Evolutionary conservation across 2,888 invertebrate genomes (phyloP), one percentile per base, ranked within the genome.

Genomic region (Amiota communis): DNA sequence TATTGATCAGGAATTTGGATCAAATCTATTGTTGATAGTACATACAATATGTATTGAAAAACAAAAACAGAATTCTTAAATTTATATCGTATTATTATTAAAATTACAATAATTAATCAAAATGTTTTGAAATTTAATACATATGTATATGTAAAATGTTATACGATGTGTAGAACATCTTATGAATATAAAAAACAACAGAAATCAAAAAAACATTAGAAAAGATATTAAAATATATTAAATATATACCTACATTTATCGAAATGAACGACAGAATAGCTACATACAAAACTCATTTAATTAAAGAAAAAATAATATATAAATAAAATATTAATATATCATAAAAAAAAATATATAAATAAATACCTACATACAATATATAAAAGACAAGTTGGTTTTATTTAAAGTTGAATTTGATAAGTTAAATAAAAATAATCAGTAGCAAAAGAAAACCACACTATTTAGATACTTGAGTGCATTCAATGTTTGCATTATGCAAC

Each of bases 171-270:
- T 59, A 59, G 59, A 59, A 59, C 59, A 59, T 59, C 1, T 59
- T 15, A 20, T n/a, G 3, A 15, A 53, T n/a, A 53, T 20, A 59
- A 59, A 59, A 17, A 59, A 17, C 8, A 53, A 53, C 6, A n/a
- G 15, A 13, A 15, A 15, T 13, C 8, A 53, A 53, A 8, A 53
- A 53, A 53, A 53, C 2, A 36, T 6, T 6, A 36, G 6, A 53
- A 53, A 53, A 53, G n/a, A 15, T 53, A 53, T 53, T 11, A 13
- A 59, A 11, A 59, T 15, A 4, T n/a, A 59, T 20, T 57, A 15
- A 57, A n/a, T 15, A 59, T 10, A 59, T 59, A 59, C 59, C 20
- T 59, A 59, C 12, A 59, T 20, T n/a, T n/a, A 59, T 59, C 20
- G 23, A 59, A 59, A n/a, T 15, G 13, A 15, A 59, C 20, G 6